A percentile compares a stretch with the other conserved stretches of the same genome.
phyloP scores from a whole-genome alignment of 2,797 vertebrate species.

The Pipistrellus nathusii region DNA sequence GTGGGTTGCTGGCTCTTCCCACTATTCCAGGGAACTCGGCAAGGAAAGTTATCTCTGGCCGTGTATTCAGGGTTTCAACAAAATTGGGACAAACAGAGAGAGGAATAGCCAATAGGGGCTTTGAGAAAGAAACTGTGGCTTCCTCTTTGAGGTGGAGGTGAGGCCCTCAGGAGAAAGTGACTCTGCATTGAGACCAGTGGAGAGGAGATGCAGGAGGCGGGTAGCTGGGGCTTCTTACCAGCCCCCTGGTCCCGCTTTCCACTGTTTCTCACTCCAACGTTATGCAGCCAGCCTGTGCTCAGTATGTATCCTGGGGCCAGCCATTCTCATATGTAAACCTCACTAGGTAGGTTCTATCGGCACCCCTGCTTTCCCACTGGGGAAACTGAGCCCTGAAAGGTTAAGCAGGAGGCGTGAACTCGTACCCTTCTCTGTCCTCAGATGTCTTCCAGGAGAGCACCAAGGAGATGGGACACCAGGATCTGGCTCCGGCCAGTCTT shows the following conservation, averaged over 20 bases:
- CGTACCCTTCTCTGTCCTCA: neutral
- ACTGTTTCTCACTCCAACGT: neutral
- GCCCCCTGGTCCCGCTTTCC: neutral
- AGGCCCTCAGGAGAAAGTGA: neutral
- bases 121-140: neutral
- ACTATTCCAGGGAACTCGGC: neutral
- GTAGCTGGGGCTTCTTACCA: accelerated
- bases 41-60: neutral
- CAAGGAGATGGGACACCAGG: neutral
- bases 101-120: neutral
- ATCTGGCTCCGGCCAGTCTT: neutral
- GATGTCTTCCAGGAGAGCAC: neutral
- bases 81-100: neutral
- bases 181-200: no score
- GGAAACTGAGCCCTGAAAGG: neutral
- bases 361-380: neutral
- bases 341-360: neutral
- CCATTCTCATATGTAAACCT: neutral
- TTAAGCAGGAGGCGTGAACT: neutral
- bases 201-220: neutral
- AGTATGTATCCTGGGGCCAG: accelerated
- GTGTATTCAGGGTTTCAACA: neutral
- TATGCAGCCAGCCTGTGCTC: no score
- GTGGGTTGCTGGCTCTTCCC: neutral
- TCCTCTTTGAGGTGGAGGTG: neutral